Conservation (phyloP, 2,113 vertebrate species). For the Fulica atra region DNA sequence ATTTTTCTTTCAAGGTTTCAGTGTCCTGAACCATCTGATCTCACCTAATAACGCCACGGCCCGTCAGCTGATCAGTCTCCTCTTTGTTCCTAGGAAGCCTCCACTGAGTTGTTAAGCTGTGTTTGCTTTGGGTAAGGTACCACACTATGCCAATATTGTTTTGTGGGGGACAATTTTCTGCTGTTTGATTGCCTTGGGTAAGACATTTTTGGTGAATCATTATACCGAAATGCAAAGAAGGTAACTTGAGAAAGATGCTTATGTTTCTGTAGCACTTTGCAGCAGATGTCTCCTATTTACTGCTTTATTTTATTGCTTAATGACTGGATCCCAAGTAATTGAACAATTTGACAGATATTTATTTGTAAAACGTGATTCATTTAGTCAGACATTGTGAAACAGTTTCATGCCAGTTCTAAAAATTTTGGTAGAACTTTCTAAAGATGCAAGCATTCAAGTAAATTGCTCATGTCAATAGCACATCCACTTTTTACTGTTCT, state of each 20-base stretch:
- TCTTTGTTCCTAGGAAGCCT: not conserved
- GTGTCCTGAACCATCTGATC: not conserved
- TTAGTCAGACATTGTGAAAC: slow-evolving; percentile 78
- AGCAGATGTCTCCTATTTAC: slow-evolving; percentile 87
- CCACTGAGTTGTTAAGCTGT: not conserved
- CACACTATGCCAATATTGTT: not conserved
- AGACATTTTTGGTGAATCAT: slow-evolving; percentile 75
- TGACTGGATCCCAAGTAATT: slow-evolving; percentile 82
- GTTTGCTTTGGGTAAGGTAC: not conserved
- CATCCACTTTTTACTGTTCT: slow-evolving; percentile 76
- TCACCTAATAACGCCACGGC: not conserved
- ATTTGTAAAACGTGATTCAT: slow-evolving; percentile 86
- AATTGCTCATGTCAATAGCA: slow-evolving; percentile 76
- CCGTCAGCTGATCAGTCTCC: not conserved
- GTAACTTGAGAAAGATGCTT: slow-evolving; percentile 82
- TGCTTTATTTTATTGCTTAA: slow-evolving; percentile 85
- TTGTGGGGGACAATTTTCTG: not conserved
- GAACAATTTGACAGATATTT: slow-evolving; percentile 85
- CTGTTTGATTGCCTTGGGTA: slow-evolving; percentile 37
- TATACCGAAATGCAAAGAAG: slow-evolving; percentile 77
- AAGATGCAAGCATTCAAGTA: slow-evolving; percentile 80
- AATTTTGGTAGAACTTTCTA: slow-evolving; percentile 71
- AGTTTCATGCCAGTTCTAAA: slow-evolving; percentile 75
- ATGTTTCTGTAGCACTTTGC: slow-evolving; percentile 80
- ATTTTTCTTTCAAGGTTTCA: slow-evolving; percentile 13